Evolutionary conservation across 2,113 vertebrate genomes (phyloP), one percentile per base, ranked within the genome.

Genomic region (Microtus richardsoni): DNA sequence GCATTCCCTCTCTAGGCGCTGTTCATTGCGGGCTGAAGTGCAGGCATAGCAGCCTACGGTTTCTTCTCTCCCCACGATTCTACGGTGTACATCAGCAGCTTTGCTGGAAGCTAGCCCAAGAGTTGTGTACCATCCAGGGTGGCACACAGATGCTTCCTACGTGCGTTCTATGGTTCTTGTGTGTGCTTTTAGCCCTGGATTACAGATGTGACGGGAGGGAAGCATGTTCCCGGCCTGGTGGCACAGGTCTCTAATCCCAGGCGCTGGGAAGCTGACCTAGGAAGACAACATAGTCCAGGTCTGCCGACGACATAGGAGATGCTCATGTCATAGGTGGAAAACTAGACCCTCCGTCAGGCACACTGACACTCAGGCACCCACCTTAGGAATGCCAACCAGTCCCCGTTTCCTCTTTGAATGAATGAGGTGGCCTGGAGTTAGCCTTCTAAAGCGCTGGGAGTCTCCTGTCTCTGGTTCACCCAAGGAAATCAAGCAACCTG

Each of bases 11-110:
- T 49, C 62, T n/a, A 85, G 49, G 75, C 36, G 21, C 36, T 22
- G 83, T 54, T 39, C 2, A 24, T 49, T 58, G 44, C 44, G 26
- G 52, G 52, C 26, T 3, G 10, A 60, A 91, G 58, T 0, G 0
- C 58, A 4, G 0, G 0, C 88, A 39, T 58, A 1, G 84, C 74
- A 58, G 33, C 36, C 30, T 60, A 44, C 10, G 62, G 21, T 58
- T 86, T 83, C 75, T 91, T 85, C 64, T 16, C 92, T 79, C 14
- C 52, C 44, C 0, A 0, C 17, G 62, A 70, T 74, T 70, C 86
- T 0, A 54, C 26, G 10, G 2, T 0, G 2, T 0, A 0, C 36
- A 30, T 30, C 44, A 91, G 68, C 44, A 91, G 44, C 77, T 93
- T 26, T 94, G 82, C 17, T 66, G 4, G 21, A 68, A 11, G 30